Conservation (phyloP, 2,888 invertebrate genomes). For the Syrista parreyssii region DNA sequence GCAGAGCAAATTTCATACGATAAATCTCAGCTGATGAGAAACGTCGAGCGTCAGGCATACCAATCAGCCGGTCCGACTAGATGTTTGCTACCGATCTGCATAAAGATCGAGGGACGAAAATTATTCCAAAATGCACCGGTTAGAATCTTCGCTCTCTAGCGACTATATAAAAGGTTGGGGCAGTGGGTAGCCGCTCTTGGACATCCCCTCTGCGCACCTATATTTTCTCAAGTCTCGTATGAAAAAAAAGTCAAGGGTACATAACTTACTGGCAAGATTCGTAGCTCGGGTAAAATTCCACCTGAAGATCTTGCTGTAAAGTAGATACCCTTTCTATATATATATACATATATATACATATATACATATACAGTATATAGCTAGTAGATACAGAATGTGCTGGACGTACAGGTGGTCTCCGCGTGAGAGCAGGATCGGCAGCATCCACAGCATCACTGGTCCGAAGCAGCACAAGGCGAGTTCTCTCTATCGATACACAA, state of each 20-base stretch:
- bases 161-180: not conserved
- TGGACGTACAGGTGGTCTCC: slow-evolving; percentile 1
- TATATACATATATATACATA: not conserved
- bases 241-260: not conserved
- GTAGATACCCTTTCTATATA: not conserved
- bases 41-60: slow-evolving; percentile 47
- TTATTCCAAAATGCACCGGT: slow-evolving; percentile 44
- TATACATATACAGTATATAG: not conserved
- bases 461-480: slow-evolving; percentile 22
- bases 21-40: slow-evolving; percentile 57
- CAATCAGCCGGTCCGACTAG: slow-evolving; percentile 58
- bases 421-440: not conserved
- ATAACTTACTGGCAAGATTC: not conserved
- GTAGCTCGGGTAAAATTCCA: not conserved
- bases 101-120: slow-evolving; percentile 55
- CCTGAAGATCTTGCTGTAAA: not conserved
- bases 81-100: slow-evolving; percentile 59
- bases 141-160: slow-evolving; percentile 2
- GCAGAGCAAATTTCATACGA: slow-evolving; percentile 52
- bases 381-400: not conserved
- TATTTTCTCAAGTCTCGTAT: not conserved
- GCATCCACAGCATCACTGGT: not conserved
- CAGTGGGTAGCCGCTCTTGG: not conserved
- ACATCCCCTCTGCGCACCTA: not conserved
- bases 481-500: slow-evolving; percentile 45